Evolutionary conservation across 2,113 vertebrate genomes (phyloP).

Genomic region (Sylvia atricapilla): DNA sequence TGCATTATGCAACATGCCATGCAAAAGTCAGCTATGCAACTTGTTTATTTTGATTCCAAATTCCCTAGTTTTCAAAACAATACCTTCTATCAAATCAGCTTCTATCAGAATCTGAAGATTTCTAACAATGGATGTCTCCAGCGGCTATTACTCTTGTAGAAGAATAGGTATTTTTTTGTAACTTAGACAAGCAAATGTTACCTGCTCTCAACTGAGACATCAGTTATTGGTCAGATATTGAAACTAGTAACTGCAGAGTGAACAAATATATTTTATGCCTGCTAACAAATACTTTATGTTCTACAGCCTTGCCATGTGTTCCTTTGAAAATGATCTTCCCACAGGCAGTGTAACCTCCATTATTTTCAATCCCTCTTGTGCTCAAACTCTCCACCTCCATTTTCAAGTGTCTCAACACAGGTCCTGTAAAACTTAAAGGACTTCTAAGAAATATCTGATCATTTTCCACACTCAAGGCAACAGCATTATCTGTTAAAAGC

Average conservation of each 20-base stretch:
- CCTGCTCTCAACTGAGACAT: conserved; percentile 10
- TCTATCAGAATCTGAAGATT: not conserved
- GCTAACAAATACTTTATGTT: conserved; percentile 12
- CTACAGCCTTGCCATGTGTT: not conserved
- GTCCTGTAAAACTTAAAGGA: not conserved
- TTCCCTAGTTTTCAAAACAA: conserved; percentile 12
- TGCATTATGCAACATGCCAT: not conserved
- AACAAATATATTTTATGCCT: conserved; percentile 9
- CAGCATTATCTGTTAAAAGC: not conserved
- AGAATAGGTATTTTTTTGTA: not conserved
- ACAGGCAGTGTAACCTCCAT: not conserved
- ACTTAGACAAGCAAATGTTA: not conserved
- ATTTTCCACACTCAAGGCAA: conserved; percentile 15
- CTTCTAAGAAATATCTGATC: not conserved
- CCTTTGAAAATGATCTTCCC: conserved; percentile 13
- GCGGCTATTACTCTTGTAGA: not conserved
- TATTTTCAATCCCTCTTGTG: not conserved
- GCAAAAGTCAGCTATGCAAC: not conserved
- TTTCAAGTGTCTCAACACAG: not conserved
- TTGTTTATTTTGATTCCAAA: conserved; percentile 21
- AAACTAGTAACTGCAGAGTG: not conserved
- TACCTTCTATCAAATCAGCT: not conserved
- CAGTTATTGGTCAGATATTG: not conserved
- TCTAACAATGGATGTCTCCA: not conserved
- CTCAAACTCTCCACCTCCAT: not conserved